phyloP scores from a whole-genome alignment of 1,140 invertebrate species.

The Cephus cinctus region DNA sequence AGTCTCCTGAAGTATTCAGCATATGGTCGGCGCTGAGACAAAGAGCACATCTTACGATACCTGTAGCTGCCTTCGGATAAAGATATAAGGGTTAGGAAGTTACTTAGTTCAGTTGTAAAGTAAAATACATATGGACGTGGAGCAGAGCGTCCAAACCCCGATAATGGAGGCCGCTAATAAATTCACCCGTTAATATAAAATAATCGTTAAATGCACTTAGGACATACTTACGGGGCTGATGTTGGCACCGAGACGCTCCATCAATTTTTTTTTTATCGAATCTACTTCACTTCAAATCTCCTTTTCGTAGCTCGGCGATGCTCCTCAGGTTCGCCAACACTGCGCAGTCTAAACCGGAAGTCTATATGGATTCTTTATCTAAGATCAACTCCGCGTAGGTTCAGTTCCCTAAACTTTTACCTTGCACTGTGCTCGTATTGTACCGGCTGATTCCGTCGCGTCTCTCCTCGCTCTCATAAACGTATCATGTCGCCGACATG shows the following conservation, averaged over 20 bases:
- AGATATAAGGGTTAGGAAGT: constrained; percentile 16
- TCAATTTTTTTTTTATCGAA: constrained; percentile 46
- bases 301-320: constrained; percentile 6
- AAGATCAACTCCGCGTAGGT: too few species aligned
- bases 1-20: constrained; percentile 26
- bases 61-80: constrained; percentile 25
- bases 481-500: constrained; percentile 39
- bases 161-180: constrained; percentile 54
- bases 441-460: constrained; percentile 2
- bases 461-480: constrained; percentile 6
- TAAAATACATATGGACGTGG: constrained; percentile 33
- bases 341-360: too few species aligned
- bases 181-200: constrained; percentile 55
- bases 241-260: constrained; percentile 35
- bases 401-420: too few species aligned
- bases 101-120: constrained; percentile 9
- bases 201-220: constrained; percentile 57
- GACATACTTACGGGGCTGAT: constrained; percentile 45
- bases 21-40: constrained; percentile 28
- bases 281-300: constrained; percentile 35
- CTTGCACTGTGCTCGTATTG: too few species aligned
- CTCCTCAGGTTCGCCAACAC: constrained; percentile 6
- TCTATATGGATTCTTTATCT: too few species aligned
- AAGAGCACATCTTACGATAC: constrained; percentile 25
- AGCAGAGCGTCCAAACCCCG: constrained; percentile 36